Evolutionary conservation across 2,797 vertebrate genomes (phyloP).

Genomic region (Craterocephalus amniculus): DNA sequence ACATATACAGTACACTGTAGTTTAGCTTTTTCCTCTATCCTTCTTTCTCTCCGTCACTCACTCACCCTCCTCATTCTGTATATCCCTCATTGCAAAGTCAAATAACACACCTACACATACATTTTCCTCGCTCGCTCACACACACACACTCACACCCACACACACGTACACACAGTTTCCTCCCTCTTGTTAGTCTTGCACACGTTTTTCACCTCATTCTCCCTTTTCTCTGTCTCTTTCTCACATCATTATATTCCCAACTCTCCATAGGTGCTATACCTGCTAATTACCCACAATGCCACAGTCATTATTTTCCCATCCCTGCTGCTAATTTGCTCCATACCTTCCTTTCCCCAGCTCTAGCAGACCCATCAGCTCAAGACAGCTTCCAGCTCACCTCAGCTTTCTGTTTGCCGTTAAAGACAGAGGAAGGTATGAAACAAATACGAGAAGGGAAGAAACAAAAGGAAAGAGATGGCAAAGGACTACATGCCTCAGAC

Average conservation of each 20-base stretch:
- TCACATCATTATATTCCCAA: slow-evolving; percentile 81
- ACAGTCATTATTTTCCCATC: slow-evolving; percentile 80
- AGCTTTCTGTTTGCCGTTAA: slow-evolving; percentile 61
- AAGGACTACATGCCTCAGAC: slow-evolving; percentile 58
- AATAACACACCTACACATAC: slow-evolving; percentile 60
- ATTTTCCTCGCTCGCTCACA: slow-evolving; percentile 25
- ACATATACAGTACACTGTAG: slow-evolving; percentile 59
- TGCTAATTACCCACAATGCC: slow-evolving; percentile 82
- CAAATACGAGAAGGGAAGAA: slow-evolving; percentile 33
- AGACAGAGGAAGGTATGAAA: slow-evolving; percentile 52
- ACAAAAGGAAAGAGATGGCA: slow-evolving; percentile 39
- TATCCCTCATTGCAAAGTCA: slow-evolving; percentile 52
- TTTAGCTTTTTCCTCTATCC: slow-evolving; percentile 52
- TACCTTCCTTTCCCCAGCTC: slow-evolving; percentile 65
- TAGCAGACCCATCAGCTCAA: slow-evolving; percentile 70
- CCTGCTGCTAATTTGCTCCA: slow-evolving; percentile 77
- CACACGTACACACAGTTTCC: slow-evolving; percentile 20
- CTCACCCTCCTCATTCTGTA: slow-evolving; percentile 38
- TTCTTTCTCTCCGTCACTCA: slow-evolving; percentile 21
- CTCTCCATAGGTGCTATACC: slow-evolving; percentile 79
- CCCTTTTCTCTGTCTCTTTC: slow-evolving; percentile 78
- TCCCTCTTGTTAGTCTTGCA: slow-evolving; percentile 66
- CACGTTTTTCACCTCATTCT: slow-evolving; percentile 78
- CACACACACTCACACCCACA: slow-evolving; percentile 16
- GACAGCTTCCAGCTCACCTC: slow-evolving; percentile 74